These are phyloP conservation scores for Chionoecetes opilio DNA, from an alignment of 1,140 invertebrate species.

Conservation along the genomic window DNA sequence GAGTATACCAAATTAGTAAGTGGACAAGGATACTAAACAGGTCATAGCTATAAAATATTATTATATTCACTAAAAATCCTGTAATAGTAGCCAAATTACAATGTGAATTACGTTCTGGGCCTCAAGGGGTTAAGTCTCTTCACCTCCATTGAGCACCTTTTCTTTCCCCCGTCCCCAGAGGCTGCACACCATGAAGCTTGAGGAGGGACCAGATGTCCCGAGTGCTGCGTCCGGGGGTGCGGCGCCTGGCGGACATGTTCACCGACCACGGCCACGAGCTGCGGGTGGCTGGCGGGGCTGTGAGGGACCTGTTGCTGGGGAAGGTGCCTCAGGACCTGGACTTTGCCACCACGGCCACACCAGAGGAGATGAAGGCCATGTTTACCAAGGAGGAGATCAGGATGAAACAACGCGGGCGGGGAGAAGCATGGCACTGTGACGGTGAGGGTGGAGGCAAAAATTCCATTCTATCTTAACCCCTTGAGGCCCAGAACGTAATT, in stretches of 20 bases:
- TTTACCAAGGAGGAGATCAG: constrained; percentile 93
- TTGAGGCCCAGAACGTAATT: too few relatives aligned
- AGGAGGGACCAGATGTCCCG: constrained; percentile 68
- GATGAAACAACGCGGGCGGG: constrained; percentile 96
- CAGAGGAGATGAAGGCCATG: constrained; percentile 97
- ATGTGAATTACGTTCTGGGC: too few relatives aligned
- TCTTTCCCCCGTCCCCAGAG: not conserved
- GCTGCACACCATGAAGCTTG: constrained; percentile 79
- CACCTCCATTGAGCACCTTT: too few relatives aligned
- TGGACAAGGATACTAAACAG: too few relatives aligned
- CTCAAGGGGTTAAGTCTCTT: too few relatives aligned
- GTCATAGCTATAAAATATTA: too few relatives aligned
- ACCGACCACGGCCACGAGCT: constrained; percentile 75
- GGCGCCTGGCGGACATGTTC: constrained; percentile 73
- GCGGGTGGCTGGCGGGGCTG: constrained; percentile 81
- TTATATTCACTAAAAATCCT: too few relatives aligned
- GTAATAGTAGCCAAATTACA: too few relatives aligned
- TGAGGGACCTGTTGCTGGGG: constrained; percentile 95
- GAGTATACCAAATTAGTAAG: too few relatives aligned
- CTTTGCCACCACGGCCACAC: constrained; percentile 98
- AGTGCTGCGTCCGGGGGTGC: constrained; percentile 72
- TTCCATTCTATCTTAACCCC: too few relatives aligned
- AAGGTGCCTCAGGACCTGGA: constrained; percentile 94
- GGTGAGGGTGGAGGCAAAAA: too few relatives aligned
- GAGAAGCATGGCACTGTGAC: constrained; percentile 99